These are phyloP conservation scores for Peromyscus eremicus DNA, from an alignment of 2,797 vertebrate species.

Conservation along the genomic window DNA sequence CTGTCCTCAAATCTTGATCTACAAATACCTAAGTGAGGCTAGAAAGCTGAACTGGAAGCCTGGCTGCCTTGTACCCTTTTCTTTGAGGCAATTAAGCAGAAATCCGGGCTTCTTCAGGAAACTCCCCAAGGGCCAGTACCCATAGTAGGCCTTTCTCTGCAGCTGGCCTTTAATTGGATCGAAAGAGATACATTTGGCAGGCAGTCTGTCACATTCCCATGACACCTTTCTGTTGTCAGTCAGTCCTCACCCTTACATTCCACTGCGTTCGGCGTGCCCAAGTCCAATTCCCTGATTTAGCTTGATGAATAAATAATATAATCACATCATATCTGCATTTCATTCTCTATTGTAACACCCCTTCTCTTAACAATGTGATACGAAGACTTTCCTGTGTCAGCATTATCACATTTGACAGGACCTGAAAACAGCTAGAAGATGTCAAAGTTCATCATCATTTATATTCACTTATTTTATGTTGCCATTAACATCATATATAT, in stretches of 20 bases:
- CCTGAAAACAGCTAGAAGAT: conserved; percentile 7
- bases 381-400: not conserved
- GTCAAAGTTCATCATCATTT: conserved; percentile 2
- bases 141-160: not conserved
- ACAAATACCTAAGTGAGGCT: not conserved
- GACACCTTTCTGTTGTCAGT: not conserved
- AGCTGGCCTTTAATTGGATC: not conserved
- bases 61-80: not conserved
- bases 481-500: not conserved
- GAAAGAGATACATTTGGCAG: not conserved
- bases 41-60: not conserved
- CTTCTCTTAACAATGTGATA: not conserved
- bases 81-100: conserved; percentile 22
- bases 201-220: not conserved
- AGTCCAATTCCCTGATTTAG: not conserved
- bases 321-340: not conserved
- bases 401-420: not conserved
- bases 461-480: conserved; percentile 11
- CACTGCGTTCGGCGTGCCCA: not conserved
- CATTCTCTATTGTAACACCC: not conserved
- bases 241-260: not conserved
- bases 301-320: conserved; percentile 37
- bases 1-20: not conserved
- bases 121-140: not conserved
- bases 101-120: conserved; percentile 37